These are phyloP conservation scores for Caerostris darwini DNA, from an alignment of 1,140 invertebrate species.

Conservation along the genomic window DNA sequence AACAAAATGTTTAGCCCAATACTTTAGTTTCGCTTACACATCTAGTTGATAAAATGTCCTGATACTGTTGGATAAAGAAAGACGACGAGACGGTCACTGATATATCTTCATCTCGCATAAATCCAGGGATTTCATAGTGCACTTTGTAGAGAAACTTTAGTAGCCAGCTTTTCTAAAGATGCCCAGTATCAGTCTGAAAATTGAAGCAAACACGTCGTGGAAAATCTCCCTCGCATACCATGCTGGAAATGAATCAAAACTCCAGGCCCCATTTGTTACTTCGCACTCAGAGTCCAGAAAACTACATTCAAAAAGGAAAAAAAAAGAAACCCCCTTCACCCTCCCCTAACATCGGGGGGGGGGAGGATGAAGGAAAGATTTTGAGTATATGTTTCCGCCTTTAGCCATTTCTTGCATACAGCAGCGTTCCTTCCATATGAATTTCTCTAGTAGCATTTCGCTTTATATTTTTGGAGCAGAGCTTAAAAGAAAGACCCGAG, in stretches of 20 bases:
- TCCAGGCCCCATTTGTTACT: neutral
- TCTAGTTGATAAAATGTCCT: too few species aligned
- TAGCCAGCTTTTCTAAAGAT: neutral
- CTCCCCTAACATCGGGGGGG: neutral
- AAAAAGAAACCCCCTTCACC: neutral
- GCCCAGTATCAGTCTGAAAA: neutral
- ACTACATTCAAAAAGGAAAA: neutral
- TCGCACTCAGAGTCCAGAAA: neutral
- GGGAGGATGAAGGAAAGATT: neutral
- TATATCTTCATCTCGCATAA: neutral
- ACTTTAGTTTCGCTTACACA: too few species aligned
- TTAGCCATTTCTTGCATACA: neutral
- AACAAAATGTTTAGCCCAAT: too few species aligned
- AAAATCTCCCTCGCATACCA: neutral
- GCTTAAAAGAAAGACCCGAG: neutral
- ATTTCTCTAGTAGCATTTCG: neutral
- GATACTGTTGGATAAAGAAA: neutral
- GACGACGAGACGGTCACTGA: neutral
- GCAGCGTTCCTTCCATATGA: neutral
- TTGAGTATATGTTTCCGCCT: neutral
- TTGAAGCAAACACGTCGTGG: neutral
- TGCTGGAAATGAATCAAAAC: conserved; percentile 11
- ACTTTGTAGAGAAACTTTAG: neutral
- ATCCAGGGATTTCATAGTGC: neutral
- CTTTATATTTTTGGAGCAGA: neutral